phyloP scores from a whole-genome alignment of 2,797 vertebrate genomes.

The Silurus lanzhouensis region DNA sequence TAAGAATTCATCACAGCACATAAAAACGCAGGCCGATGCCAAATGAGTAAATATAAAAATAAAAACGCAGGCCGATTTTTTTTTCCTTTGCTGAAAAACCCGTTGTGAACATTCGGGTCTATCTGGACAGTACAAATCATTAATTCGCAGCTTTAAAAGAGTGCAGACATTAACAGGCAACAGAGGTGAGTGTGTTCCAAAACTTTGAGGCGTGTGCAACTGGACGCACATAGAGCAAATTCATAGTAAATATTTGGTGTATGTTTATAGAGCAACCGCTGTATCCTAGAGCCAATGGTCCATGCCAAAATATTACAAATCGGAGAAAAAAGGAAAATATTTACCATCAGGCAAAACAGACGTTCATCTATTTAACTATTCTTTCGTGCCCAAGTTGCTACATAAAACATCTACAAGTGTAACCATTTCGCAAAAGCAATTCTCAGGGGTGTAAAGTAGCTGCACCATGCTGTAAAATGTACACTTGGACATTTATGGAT shows the following conservation, averaged over 20 bases:
- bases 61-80: background rate
- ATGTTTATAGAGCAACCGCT: background rate
- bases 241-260: background rate
- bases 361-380: background rate
- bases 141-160: background rate
- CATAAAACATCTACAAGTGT: background rate
- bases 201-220: slow-evolving; percentile 3
- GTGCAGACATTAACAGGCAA: background rate
- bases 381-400: background rate
- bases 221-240: slow-evolving; percentile 23
- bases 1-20: slow-evolving; percentile 40
- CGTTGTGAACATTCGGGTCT: background rate
- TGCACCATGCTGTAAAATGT: background rate
- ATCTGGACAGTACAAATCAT: background rate
- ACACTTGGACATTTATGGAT: background rate
- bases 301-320: background rate
- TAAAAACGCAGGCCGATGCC: background rate
- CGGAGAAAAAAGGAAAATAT: background rate
- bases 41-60: background rate
- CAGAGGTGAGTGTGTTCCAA: background rate
- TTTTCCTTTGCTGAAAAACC: slow-evolving; percentile 20
- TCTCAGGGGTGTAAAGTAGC: background rate
- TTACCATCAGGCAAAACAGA: background rate
- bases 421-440: background rate
- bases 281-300: background rate